phyloP scores from a whole-genome alignment of 1,140 invertebrate genomes.

The Phthorimaea operculella region DNA sequence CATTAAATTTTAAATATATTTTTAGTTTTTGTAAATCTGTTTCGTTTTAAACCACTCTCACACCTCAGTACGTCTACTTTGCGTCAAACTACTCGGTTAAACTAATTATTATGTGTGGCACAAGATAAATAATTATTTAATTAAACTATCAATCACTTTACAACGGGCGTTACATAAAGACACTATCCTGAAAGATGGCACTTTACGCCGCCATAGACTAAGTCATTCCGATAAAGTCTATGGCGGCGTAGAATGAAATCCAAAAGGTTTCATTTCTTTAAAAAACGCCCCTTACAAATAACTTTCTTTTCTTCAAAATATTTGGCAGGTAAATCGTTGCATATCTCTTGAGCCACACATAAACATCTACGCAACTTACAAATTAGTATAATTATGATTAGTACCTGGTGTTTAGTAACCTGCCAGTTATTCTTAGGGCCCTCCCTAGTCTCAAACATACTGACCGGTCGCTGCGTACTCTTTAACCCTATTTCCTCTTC shows the following conservation, averaged over 20 bases:
- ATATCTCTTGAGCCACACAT: not conserved
- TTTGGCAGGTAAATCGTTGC: too few species aligned
- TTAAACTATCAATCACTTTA: too few species aligned
- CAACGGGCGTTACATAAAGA: too few species aligned
- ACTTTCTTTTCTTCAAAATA: too few species aligned
- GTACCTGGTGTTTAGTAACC: constrained; percentile 74
- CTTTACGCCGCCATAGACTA: too few species aligned
- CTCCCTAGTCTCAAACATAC: constrained; percentile 87
- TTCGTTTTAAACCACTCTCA: not conserved
- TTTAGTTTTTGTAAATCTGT: not conserved
- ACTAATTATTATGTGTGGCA: not conserved
- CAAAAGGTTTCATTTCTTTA: too few species aligned
- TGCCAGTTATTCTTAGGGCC: constrained; percentile 75
- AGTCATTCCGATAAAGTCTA: too few species aligned
- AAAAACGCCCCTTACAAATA: too few species aligned
- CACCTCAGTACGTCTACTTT: not conserved
- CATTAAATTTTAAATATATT: not conserved
- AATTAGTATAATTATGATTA: constrained; percentile 58
- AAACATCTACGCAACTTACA: constrained; percentile 11
- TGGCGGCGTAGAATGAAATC: too few species aligned
- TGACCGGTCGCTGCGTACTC: constrained; percentile 77
- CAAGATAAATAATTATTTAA: not conserved
- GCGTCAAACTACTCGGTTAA: not conserved
- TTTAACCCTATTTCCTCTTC: constrained; percentile 33
- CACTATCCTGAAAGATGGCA: too few species aligned